Evolutionary conservation across 1,140 invertebrate species (phyloP), one percentile per base, ranked within the genome.

Genomic region (Eufriesea mexicana): DNA sequence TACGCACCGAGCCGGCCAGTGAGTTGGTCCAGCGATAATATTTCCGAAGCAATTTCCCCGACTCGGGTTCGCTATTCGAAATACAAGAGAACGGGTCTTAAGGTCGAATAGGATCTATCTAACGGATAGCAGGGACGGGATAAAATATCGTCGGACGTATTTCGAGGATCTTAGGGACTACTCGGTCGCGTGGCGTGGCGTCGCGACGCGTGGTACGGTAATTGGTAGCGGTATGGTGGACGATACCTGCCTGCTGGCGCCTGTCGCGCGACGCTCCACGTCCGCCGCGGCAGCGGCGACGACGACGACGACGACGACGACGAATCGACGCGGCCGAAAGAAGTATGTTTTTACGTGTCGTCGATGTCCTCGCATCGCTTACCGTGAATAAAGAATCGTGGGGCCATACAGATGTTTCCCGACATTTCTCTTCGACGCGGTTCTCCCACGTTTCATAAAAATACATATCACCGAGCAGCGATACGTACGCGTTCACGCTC

Each of bases 71-170:
- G 14, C 6, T 10, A 54, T n/a, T n/a, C n/a, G n/a, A 54, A 28
- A 45, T 23, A 51, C 45, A 12, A 67, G 75, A 70, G 51, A 78
- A 85, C 67, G 72, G 54, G 23, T 51, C 10, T 61, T 67, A 54
- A 84, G 62, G 47, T 88, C 83, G 78, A 74, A 64, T 79, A 49
- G 66, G 49, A 84, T 80, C 76, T 64, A 51, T 64, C 61, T 4
- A 35, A 4, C 35, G 35, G 35, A 35, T 35, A 35, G 4, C 1
- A 45, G 47, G 42, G 85, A 78, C 77, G 72, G 70, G 35, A 51
- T 79, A 76, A 88, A 81, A 87, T 88, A 87, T 88, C 74, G 83
- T 42, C 5, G 18, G 42, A 64, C 83, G 74, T 85, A 88, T 87
- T 79, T 81, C 83, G 81, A 23, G 55, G 61, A 84, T 81, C 51